Evolutionary conservation across 2,888 invertebrate species (phyloP).

Genomic region (Anthrax anthrax): DNA sequence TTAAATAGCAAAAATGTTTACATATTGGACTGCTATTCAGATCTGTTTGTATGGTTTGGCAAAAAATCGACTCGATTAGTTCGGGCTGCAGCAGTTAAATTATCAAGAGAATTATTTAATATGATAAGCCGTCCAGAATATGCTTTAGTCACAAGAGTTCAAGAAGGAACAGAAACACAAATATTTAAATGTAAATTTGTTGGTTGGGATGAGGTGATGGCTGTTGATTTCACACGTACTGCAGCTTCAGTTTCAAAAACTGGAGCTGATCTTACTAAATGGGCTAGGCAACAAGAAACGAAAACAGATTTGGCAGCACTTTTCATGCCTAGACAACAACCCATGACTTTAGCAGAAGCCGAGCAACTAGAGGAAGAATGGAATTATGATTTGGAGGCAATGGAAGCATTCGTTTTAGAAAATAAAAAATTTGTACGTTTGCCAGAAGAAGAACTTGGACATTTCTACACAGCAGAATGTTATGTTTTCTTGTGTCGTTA

Average conservation of each 20-base stretch:
- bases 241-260: slow-evolving; percentile 93
- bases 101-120: slow-evolving; percentile 90
- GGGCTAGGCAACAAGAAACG: slow-evolving; percentile 81
- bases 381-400: slow-evolving; percentile 96
- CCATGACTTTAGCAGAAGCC: slow-evolving; percentile 74
- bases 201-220: slow-evolving; percentile 98
- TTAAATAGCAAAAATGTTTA: slow-evolving; percentile 88
- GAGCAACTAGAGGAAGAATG: slow-evolving; percentile 84
- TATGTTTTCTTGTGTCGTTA: slow-evolving; percentile 97
- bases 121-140: slow-evolving; percentile 85
- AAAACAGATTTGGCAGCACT: slow-evolving; percentile 88
- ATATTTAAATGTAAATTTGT: slow-evolving; percentile 94
- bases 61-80: slow-evolving; percentile 93
- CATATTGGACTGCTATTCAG: slow-evolving; percentile 85
- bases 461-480: slow-evolving; percentile 87
- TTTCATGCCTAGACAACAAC: slow-evolving; percentile 86
- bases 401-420: slow-evolving; percentile 95
- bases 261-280: slow-evolving; percentile 87
- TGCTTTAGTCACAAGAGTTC: slow-evolving; percentile 75
- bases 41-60: slow-evolving; percentile 97
- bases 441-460: slow-evolving; percentile 84
- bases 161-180: slow-evolving; percentile 85
- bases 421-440: slow-evolving; percentile 94
- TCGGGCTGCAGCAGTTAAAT: slow-evolving; percentile 86
- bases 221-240: slow-evolving; percentile 96